phyloP scores from a whole-genome alignment of 2,888 invertebrate species.

The Colletes collaris region DNA sequence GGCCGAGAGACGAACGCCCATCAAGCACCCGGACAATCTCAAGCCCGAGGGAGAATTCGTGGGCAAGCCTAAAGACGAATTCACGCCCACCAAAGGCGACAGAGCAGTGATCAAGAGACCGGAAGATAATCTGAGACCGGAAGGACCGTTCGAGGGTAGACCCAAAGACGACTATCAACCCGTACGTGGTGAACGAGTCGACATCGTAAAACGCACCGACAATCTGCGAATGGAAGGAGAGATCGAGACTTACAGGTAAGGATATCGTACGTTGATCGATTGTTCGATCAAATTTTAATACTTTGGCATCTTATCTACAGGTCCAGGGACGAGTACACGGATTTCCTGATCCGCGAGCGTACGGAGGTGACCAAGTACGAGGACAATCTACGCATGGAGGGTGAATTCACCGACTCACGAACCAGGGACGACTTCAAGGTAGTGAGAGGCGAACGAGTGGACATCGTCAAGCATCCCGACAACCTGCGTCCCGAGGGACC shows the following conservation, averaged over 20 bases:
- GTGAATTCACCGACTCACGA: constrained; percentile 84
- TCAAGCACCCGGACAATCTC: constrained; percentile 82
- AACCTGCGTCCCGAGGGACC: constrained; percentile 78
- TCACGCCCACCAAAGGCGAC: constrained; percentile 79
- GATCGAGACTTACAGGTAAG: constrained; percentile 83
- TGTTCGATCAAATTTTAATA: too few relatives aligned
- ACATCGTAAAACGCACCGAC: constrained; percentile 83
- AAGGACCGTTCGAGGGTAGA: constrained; percentile 84
- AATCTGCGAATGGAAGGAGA: constrained; percentile 83
- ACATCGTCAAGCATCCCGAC: constrained; percentile 76
- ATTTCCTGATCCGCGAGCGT: constrained; percentile 84
- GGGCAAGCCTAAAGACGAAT: constrained; percentile 80
- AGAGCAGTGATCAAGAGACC: constrained; percentile 79
- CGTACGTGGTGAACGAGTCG: constrained; percentile 85
- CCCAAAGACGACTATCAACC: constrained; percentile 75
- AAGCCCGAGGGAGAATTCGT: constrained; percentile 84
- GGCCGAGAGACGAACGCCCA: constrained; percentile 68
- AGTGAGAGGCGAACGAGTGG: constrained; percentile 80
- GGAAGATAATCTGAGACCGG: constrained; percentile 86
- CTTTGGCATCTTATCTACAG: constrained; percentile 64
- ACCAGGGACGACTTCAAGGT: constrained; percentile 85
- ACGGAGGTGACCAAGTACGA: constrained; percentile 86
- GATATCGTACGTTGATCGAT: too few relatives aligned
- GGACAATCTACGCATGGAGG: constrained; percentile 88
- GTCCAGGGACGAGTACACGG: constrained; percentile 85